Base-by-base conservation (phyloP, 2,888 invertebrate genomes). In the Criorhina ranunculi region DNA sequence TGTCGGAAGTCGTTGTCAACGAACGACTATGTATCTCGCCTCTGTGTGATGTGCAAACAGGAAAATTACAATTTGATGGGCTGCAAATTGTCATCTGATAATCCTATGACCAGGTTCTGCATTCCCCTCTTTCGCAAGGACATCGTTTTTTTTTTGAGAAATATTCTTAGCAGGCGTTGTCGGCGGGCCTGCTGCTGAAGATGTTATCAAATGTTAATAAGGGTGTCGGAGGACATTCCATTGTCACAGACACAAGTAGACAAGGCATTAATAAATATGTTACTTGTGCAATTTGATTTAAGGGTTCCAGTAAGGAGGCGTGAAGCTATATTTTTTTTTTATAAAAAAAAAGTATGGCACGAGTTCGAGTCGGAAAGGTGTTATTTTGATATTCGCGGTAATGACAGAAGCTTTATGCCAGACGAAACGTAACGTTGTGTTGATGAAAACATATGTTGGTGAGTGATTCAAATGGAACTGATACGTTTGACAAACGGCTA, bases 11-110 rank as follows among this genome's bases (percentile, higher is more conserved):
- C 86, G 87, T 86, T 86, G 82, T 70, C 85, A 85, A 85, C 55
- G 59, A 76, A 75, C 64, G 70, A 80, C 66, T 70, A 80, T 60
- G 80, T 85, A 75, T 70, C 85, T 85, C 80, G 85, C 73, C 83
- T 83, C 35, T 60, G 78, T 82, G 78, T 66, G 82, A 79, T 78
- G 73, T 83, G 49, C 66, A 67, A 87, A 87, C 82, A 77, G 72
- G 87, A 87, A 88, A 88, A 88, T 88, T 88, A 88, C 87, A 81
- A 85, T 88, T 88, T 88, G 87, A 88, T 88, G 87, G 86, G 87
- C 88, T 87, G 87, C 88, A 88, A 88, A 88, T 88, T 88, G 87
- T 88, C 87, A 87, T 87, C 86, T 85, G 87, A 87, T 87, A 87
- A 87, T 87, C 81, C 77, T 44, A 67, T 78, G 49, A 35, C 69